Evolutionary conservation across 2,113 vertebrate genomes (phyloP).

Genomic region (Laticauda colubrina): DNA sequence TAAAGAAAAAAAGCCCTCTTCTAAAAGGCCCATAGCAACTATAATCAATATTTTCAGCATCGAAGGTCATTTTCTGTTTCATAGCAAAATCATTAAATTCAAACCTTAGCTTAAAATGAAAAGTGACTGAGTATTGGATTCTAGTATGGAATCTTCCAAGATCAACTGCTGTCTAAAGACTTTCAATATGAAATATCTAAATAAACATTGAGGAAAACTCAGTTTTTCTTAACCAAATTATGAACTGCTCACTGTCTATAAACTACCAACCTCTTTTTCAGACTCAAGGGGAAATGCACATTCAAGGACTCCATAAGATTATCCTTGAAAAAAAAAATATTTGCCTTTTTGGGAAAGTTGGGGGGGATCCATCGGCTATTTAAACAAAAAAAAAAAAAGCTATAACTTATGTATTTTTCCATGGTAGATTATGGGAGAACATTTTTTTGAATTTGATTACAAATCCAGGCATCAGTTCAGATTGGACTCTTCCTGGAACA

Average conservation of each 20-base stretch:
- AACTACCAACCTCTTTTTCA: slow-evolving; percentile 8
- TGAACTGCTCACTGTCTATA: slow-evolving; percentile 52
- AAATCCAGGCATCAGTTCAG: neutral
- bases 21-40: slow-evolving; percentile 56
- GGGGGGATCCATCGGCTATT: neutral
- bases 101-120: slow-evolving; percentile 67
- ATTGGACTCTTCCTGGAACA: neutral
- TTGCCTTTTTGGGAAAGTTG: neutral
- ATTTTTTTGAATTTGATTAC: neutral
- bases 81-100: slow-evolving; percentile 63
- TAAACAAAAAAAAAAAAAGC: neutral
- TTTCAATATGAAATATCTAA: slow-evolving; percentile 58
- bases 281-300: slow-evolving; percentile 17
- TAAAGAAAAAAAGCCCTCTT: slow-evolving; percentile 61
- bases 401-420: neutral
- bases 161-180: slow-evolving; percentile 63
- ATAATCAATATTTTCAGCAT: slow-evolving; percentile 67
- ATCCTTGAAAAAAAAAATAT: neutral
- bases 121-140: slow-evolving; percentile 57
- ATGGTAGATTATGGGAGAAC: neutral
- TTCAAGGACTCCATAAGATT: slow-evolving; percentile 18
- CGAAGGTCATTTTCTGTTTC: slow-evolving; percentile 60
- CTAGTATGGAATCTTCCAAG: slow-evolving; percentile 54
- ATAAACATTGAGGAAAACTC: slow-evolving; percentile 57
- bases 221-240: slow-evolving; percentile 57